Conservation (phyloP, 2,797 vertebrate species). For the Amblyopsis hoosieri region DNA sequence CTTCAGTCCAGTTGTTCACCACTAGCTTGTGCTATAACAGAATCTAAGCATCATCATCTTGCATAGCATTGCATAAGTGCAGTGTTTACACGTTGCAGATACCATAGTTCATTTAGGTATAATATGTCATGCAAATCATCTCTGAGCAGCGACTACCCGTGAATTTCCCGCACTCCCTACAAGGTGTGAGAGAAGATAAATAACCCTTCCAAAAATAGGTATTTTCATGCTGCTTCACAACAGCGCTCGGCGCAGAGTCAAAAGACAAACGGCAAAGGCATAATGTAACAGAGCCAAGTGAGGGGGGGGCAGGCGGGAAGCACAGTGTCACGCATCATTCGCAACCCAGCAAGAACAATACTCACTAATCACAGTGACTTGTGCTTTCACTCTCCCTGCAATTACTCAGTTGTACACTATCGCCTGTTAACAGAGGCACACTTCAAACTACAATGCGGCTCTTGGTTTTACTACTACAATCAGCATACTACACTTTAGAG, state of each 20-base stretch:
- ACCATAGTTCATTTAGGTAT: not conserved
- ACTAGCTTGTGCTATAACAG: not conserved
- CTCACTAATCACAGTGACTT: conserved; percentile 5
- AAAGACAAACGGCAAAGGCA: conserved; percentile 1
- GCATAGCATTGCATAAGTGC: not conserved
- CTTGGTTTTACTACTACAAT: not conserved
- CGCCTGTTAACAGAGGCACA: not conserved
- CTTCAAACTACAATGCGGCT: not conserved
- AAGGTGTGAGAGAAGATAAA: conserved; percentile 29
- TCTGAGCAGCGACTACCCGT: conserved; percentile 5
- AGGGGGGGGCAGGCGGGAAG: not conserved
- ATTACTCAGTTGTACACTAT: conserved; percentile 2
- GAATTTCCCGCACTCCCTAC: conserved; percentile 11
- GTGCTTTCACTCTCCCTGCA: conserved; percentile 1
- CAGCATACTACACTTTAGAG: not conserved
- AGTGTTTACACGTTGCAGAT: not conserved
- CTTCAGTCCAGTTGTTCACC: conserved; percentile 12
- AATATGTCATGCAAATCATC: conserved; percentile 6
- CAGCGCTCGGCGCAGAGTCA: conserved; percentile 6
- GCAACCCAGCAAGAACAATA: conserved; percentile 5
- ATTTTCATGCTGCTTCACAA: conserved; percentile 2
- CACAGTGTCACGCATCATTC: not conserved
- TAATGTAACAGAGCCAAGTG: conserved; percentile 10
- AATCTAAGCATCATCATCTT: conserved; percentile 5
- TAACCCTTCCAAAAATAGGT: conserved; percentile 10